Evolutionary conservation across 2,113 vertebrate species (phyloP), one percentile per base, ranked within the genome.

Genomic region (Malaclemys terrapin): DNA sequence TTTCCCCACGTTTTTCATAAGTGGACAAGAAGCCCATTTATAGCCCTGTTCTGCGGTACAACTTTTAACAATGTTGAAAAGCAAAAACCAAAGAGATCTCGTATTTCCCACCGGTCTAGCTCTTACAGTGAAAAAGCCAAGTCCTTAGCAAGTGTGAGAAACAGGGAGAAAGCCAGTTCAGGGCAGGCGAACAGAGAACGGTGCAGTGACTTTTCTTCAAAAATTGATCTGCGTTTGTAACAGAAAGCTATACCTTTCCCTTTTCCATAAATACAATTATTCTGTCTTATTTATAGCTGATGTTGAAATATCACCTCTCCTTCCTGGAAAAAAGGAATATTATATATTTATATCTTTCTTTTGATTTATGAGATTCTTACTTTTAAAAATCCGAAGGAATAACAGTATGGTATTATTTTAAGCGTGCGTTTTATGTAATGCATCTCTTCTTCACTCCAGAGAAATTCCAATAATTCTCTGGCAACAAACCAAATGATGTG

Each of bases 271-370:
- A 88, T 35, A 57, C 54, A 5, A 69, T 88, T 85, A 85, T 93
- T 96, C 89, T 80, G 8, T 50, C 75, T 93, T 95, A 93, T 93
- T 97, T 95, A 89, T 88, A 96, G 75, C 42, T 84, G 84, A 38
- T 6, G 88, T 76, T 78, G 93, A 94, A 93, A 83, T 25, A 85
- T 17, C 35, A 78, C 88, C 83, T 88, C 91, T 94, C 87, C 49
- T 65, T 91, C 47, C 49, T 93, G 90, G 90, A 93, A 96, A 89
- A 4, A 80, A 72, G 84, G 79, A 76, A 85, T 85, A 38, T 22
- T 10, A 19, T 38, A 6, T 38, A 72, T 72, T 38, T 72, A 38
- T 38, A 38, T 38, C n/a, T n/a, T 38, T 38, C 65, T 72, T 72
- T 72, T 72, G 65, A 72, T 38, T 72, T 72, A 72, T 38, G 65